Percentiles rank a stretch among this genome's conserved stretches.
phyloP scores from a whole-genome alignment of 2,888 invertebrate species.

The Cryptocephalus moraei region DNA sequence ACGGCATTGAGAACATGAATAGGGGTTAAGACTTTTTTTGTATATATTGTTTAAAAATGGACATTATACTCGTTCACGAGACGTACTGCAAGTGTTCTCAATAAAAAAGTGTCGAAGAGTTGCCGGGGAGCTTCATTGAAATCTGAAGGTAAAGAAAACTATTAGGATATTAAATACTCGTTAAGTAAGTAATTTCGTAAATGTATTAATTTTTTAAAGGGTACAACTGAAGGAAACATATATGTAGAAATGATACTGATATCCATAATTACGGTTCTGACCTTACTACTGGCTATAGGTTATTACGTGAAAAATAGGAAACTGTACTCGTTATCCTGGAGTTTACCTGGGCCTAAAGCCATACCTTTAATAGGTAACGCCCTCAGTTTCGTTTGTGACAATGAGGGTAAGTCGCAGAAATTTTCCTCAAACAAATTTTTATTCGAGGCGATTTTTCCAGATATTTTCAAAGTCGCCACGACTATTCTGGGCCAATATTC shows the following conservation, averaged over 20 bases:
- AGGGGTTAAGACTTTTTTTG: not conserved
- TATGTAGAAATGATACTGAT: too few relatives aligned
- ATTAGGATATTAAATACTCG: too few relatives aligned
- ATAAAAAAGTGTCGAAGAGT: too few relatives aligned
- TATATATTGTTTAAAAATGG: not conserved
- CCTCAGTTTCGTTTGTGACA: slow-evolving; percentile 14
- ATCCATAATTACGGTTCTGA: too few relatives aligned
- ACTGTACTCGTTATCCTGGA: slow-evolving; percentile 13
- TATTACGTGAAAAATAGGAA: not conserved
- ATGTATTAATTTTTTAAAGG: too few relatives aligned
- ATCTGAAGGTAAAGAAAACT: too few relatives aligned
- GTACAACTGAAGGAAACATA: too few relatives aligned
- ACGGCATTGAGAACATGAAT: too few relatives aligned
- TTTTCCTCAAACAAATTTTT: not conserved
- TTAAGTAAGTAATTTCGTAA: too few relatives aligned
- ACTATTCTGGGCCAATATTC: slow-evolving; percentile 11
- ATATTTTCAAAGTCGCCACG: slow-evolving; percentile 14
- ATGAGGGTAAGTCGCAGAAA: slow-evolving; percentile 14
- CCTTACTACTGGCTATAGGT: too few relatives aligned
- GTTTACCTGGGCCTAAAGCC: slow-evolving; percentile 16
- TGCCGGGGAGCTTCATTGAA: too few relatives aligned
- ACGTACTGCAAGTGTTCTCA: not conserved
- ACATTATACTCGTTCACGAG: not conserved
- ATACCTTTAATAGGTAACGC: slow-evolving; percentile 21
- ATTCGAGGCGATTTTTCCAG: slow-evolving; percentile 3